These are phyloP conservation scores for Eubasilissa regina DNA, from an alignment of 1,140 invertebrate genomes.

Conservation along the genomic window DNA sequence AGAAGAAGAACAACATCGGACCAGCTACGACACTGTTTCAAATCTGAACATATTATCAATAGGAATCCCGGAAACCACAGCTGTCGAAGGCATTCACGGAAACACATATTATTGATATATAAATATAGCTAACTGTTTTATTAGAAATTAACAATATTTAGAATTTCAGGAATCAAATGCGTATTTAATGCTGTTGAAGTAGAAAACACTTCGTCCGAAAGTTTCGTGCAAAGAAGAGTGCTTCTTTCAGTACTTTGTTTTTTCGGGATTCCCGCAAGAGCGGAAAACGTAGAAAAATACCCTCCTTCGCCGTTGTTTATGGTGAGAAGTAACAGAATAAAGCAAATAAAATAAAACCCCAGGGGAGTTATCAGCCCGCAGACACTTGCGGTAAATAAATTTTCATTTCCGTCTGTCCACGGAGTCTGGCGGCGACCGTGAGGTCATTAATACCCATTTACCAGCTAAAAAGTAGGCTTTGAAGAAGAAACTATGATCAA, in stretches of 20 bases:
- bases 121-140: too few relatives aligned
- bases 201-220: too few relatives aligned
- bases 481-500: slow-evolving; percentile 58
- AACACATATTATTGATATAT: too few relatives aligned
- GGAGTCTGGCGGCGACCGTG: slow-evolving; percentile 25
- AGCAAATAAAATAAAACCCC: slow-evolving; percentile 55
- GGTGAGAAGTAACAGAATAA: slow-evolving; percentile 52
- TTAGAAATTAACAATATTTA: too few relatives aligned
- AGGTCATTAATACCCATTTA: slow-evolving; percentile 60
- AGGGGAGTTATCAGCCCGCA: slow-evolving; percentile 55
- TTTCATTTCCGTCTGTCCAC: slow-evolving; percentile 54
- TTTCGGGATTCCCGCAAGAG: slow-evolving; percentile 42
- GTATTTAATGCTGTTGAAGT: too few relatives aligned
- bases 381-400: slow-evolving; percentile 59
- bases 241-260: slow-evolving; percentile 27
- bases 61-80: too few relatives aligned
- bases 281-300: not conserved
- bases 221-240: too few relatives aligned
- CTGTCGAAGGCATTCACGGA: too few relatives aligned
- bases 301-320: slow-evolving; percentile 27
- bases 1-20: too few relatives aligned
- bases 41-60: too few relatives aligned
- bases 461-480: slow-evolving; percentile 49
- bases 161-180: not conserved
- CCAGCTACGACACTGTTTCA: too few relatives aligned